Base-by-base conservation (phyloP, 2,113 vertebrate genomes). In the Danionella cerebrum region DNA sequence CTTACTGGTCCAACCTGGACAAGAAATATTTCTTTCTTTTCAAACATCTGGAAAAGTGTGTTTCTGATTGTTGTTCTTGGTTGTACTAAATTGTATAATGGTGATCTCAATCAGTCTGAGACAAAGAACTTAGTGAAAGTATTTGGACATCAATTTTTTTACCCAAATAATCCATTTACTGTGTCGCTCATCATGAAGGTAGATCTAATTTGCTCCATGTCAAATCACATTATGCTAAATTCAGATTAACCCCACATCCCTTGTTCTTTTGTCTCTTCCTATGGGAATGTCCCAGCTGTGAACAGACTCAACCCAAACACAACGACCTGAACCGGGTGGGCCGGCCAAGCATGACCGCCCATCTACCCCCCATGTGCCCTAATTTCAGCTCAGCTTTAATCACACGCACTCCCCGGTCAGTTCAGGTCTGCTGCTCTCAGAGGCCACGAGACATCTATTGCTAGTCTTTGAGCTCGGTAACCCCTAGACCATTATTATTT, bases 201-300 rank as follows among this genome's bases (percentile, higher is more conserved):
- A 36, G 19, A 45, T 45, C 12, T 33, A 11, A 48, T 50, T 36
- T 64, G 44, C 36, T 14, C 19, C 11, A 22, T 47, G 27, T 35
- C 44, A 63, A 50, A 69, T 58, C 65, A 45, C 31, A 52, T 45
- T 44, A 47, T 47, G 42, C 18, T 21, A 47, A 63, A 36, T 64
- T 47, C 41, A 48, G 41, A 68, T 64, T 33, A 36, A 69, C 44
- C 50, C 54, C 13, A 27, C 18, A 59, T 33, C 41, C 50, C 24
- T n/a, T 9, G 18, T 58, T 48, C 65, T 41, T 67, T 77, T 73
- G 57, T 75, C 48, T 48, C 39, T 27, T 72, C 66, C 53, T 60
- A 52, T 71, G 74, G 70, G 79, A 78, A 69, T 63, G 31, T 38
- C 45, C 54, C 72, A 79, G 74, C 69, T 78, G 76, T 22, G 67